Percentiles rank a stretch among this genome's conserved stretches.
These are phyloP conservation scores for Nemapogon koenigi DNA, from an alignment of 2,888 invertebrate species.

Conservation along the genomic window DNA sequence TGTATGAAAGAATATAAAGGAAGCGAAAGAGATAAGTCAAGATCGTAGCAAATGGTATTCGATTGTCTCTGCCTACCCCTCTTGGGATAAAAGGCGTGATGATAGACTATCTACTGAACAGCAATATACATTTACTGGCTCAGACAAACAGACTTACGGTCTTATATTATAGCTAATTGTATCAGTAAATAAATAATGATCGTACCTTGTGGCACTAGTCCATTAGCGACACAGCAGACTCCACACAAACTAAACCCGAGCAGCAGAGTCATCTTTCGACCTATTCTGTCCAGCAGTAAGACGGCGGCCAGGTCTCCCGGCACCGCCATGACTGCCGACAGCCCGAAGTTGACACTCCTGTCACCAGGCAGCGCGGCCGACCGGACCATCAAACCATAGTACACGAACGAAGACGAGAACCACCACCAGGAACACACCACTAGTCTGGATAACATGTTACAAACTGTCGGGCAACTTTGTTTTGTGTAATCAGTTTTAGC, in stretches of 20 bases:
- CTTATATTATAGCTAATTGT: too few species aligned
- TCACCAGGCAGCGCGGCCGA: conserved; percentile 44
- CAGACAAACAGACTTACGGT: too few species aligned
- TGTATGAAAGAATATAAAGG: too few species aligned
- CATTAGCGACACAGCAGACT: conserved; percentile 28
- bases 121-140: too few species aligned
- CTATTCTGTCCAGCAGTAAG: conserved; percentile 41
- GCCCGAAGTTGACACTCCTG: conserved; percentile 41
- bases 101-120: too few species aligned
- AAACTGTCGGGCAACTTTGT: too few species aligned
- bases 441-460: conserved; percentile 20
- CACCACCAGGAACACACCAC: conserved; percentile 27
- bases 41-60: too few species aligned
- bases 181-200: too few species aligned
- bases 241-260: conserved; percentile 34
- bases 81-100: too few species aligned
- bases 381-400: conserved; percentile 43
- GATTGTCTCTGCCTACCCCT: too few species aligned
- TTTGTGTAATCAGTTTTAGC: too few species aligned
- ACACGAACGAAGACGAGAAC: conserved; percentile 40
- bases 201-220: conserved; percentile 34
- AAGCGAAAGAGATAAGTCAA: too few species aligned
- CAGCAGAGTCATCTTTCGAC: conserved; percentile 36
- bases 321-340: conserved; percentile 42
- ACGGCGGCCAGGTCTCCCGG: conserved; percentile 41